A percentile compares a stretch with the other conserved stretches of the same genome.
Evolutionary conservation across 37 sponge, comb jelly and placozoan genomes (phyloP).

Genomic region (Dysidea cf. avara): DNA sequence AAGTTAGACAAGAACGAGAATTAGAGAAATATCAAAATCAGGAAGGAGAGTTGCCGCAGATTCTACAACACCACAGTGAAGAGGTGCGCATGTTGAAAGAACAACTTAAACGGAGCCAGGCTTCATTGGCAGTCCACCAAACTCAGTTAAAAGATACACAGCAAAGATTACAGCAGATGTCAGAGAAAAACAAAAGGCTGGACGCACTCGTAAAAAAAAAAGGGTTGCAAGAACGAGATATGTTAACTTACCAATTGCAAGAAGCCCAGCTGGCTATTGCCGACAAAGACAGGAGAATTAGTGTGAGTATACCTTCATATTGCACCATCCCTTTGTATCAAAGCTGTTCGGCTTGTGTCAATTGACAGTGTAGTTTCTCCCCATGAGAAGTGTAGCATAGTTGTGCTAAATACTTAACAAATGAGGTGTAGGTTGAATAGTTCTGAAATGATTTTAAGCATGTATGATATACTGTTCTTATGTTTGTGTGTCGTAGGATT

Average conservation of each 20-base stretch:
- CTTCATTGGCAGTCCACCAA: slow-evolving; percentile 2
- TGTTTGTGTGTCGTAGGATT: too few species aligned
- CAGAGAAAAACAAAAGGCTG: slow-evolving; percentile 35
- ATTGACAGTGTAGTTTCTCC: background rate
- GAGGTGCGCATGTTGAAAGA: slow-evolving; percentile 41
- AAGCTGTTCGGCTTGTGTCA: background rate
- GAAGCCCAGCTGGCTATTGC: slow-evolving; percentile 2
- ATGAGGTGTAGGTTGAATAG: background rate
- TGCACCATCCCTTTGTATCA: background rate
- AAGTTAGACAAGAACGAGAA: slow-evolving; percentile 56
- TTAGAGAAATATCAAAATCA: slow-evolving; percentile 12
- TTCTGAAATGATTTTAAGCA: too few species aligned
- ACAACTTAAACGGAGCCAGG: slow-evolving; percentile 39
- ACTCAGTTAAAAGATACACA: slow-evolving; percentile 13
- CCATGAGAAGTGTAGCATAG: background rate
- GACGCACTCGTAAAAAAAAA: slow-evolving; percentile 25
- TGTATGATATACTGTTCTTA: too few species aligned
- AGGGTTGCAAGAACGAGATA: slow-evolving; percentile 44
- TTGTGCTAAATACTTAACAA: background rate
- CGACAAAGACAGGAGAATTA: slow-evolving; percentile 33
- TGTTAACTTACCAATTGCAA: slow-evolving; percentile 28
- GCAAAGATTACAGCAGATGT: slow-evolving; percentile 19
- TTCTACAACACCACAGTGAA: slow-evolving; percentile 41
- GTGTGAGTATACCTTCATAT: slow-evolving; percentile 21
- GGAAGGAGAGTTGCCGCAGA: slow-evolving; percentile 69